A percentile compares a stretch with the other conserved stretches of the same genome.
Conservation (phyloP, 1,140 invertebrate species). For the Ips nitidus region DNA sequence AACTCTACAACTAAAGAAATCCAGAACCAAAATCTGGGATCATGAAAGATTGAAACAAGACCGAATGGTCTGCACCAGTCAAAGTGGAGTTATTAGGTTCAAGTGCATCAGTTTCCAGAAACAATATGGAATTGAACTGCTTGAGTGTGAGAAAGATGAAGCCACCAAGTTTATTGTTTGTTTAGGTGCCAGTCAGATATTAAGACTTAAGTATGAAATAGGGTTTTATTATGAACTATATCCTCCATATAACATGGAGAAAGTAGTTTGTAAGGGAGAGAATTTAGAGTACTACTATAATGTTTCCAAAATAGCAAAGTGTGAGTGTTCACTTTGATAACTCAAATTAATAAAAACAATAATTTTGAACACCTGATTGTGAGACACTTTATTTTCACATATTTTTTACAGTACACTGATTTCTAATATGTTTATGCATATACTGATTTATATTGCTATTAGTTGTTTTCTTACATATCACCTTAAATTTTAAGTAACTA, state of each 20-base stretch:
- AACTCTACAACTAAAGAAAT: constrained; percentile 24
- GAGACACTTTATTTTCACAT: background rate
- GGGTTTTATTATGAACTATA: constrained; percentile 13
- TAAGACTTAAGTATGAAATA: constrained; percentile 16
- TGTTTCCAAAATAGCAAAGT: constrained; percentile 9
- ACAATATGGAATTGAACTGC: constrained; percentile 26
- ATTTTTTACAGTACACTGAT: background rate
- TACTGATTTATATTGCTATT: constrained; percentile 5
- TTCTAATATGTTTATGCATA: background rate
- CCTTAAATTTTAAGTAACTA: background rate
- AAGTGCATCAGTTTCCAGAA: constrained; percentile 8
- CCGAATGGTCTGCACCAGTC: background rate
- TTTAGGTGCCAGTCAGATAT: constrained; percentile 13
- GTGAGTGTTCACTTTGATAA: background rate
- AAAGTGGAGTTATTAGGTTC: constrained; percentile 13
- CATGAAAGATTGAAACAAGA: constrained; percentile 29
- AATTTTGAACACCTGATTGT: background rate
- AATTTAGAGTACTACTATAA: constrained; percentile 22
- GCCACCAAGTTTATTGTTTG: constrained; percentile 19
- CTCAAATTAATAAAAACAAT: background rate
- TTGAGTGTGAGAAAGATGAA: constrained; percentile 19
- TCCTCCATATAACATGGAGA: constrained; percentile 15
- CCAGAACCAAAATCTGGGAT: constrained; percentile 35
- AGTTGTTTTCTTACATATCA: background rate
- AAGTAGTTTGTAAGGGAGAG: constrained; percentile 7